Conservation (phyloP, 2,797 vertebrate genomes). For the Loriculus beryllinus region DNA sequence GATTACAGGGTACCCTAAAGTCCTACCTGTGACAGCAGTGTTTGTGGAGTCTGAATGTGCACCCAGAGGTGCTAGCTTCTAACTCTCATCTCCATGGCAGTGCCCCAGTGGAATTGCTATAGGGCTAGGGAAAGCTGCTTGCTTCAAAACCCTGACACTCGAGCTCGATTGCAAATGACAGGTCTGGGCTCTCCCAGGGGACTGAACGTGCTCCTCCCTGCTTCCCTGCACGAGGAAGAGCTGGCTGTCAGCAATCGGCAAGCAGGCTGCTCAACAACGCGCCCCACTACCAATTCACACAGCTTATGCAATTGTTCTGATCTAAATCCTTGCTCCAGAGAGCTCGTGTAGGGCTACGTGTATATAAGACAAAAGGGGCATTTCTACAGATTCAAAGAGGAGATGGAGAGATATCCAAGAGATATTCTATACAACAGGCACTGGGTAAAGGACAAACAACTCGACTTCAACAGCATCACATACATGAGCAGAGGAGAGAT, state of each 20-base stretch:
- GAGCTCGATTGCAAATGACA: not conserved
- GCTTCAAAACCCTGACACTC: not conserved
- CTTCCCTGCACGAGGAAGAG: not conserved
- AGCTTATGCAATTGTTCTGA: conserved; percentile 46
- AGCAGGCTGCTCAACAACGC: not conserved
- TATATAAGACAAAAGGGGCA: not conserved
- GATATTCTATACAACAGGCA: not conserved
- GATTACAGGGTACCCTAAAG: not conserved
- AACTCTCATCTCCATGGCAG: not conserved
- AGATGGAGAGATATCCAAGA: not conserved
- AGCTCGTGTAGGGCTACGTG: not conserved
- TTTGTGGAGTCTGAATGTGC: not conserved
- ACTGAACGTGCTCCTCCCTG: not conserved
- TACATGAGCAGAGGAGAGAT: not conserved
- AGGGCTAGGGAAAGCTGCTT: not conserved
- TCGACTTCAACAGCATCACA: not conserved
- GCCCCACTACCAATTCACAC: not conserved
- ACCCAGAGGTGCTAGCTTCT: not conserved
- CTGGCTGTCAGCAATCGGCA: not conserved
- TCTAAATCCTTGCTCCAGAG: not conserved
- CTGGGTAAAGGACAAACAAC: not conserved
- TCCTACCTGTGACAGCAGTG: not conserved
- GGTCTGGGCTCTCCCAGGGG: not conserved
- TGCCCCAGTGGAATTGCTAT: not conserved
- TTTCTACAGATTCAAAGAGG: not conserved